Conservation (phyloP, 2,888 invertebrate species). For the Chaetoderma sp. region DNA sequence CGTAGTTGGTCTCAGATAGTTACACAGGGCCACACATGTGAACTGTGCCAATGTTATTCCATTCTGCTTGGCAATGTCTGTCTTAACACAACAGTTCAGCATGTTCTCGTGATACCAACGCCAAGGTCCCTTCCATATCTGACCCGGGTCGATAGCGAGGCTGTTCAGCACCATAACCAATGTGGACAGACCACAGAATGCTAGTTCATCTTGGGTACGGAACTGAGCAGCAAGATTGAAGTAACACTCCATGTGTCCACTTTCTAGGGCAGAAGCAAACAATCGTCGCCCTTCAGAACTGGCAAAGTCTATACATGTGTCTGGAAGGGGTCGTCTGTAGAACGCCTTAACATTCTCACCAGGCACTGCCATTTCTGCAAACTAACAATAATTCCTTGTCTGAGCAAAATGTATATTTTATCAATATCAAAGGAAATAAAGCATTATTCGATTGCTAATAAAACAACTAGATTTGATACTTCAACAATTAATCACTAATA, state of each 20-base stretch:
- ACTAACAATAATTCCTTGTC: too few species aligned
- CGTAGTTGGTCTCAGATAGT: slow-evolving; percentile 54
- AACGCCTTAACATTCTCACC: too few species aligned
- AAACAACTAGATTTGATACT: too few species aligned
- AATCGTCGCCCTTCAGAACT: slow-evolving; percentile 64
- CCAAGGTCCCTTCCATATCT: slow-evolving; percentile 68
- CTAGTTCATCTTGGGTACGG: slow-evolving; percentile 69
- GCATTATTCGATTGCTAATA: too few species aligned
- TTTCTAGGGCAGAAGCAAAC: slow-evolving; percentile 60
- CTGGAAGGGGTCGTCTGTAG: slow-evolving; percentile 65
- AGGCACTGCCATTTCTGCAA: too few species aligned
- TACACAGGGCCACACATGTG: slow-evolving; percentile 66
- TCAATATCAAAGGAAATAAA: too few species aligned
- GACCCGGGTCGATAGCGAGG: slow-evolving; percentile 66
- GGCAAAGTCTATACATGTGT: slow-evolving; percentile 64
- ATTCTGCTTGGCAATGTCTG: slow-evolving; percentile 51
- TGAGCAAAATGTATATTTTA: too few species aligned
- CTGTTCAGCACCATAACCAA: slow-evolving; percentile 68
- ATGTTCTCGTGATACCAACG: slow-evolving; percentile 70
- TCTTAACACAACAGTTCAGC: slow-evolving; percentile 69
- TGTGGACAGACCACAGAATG: slow-evolving; percentile 69
- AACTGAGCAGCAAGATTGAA: slow-evolving; percentile 69
- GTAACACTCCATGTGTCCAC: slow-evolving; percentile 65
- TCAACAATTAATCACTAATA: too few species aligned
- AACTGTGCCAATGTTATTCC: slow-evolving; percentile 68